phyloP scores from a whole-genome alignment of 2,113 vertebrate genomes.

The Marmota flaviventris region DNA sequence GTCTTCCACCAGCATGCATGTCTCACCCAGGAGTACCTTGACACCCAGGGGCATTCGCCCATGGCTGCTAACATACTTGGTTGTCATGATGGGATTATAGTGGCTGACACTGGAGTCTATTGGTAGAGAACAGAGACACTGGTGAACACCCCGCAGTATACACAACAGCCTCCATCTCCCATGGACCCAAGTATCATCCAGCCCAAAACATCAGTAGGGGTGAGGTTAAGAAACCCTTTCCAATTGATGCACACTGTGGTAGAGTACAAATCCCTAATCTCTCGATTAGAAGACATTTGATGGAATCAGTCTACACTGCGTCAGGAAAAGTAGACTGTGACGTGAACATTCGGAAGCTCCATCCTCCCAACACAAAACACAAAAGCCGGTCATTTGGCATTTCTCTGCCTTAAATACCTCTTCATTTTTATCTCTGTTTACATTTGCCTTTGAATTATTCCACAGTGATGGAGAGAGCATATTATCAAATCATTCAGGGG shows the following conservation, averaged over 20 bases:
- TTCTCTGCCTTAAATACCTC: conserved; percentile 1
- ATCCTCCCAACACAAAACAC: neutral
- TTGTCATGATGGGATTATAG: fast-evolving
- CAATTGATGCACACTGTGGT: no score
- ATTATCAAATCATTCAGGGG: neutral
- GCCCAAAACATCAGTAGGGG: fast-evolving
- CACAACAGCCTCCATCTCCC: fast-evolving
- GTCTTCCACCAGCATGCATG: neutral
- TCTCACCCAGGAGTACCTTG: neutral
- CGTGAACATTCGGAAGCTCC: neutral
- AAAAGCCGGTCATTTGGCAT: neutral
- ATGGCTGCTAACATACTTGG: neutral
- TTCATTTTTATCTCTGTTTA: conserved; percentile 48
- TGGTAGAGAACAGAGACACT: neutral
- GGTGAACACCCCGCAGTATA: no score
- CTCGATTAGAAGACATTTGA: neutral
- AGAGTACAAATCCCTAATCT: neutral
- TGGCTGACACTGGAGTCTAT: neutral
- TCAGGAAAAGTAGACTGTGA: neutral
- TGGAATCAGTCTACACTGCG: neutral
- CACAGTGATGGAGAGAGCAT: neutral
- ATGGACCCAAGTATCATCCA: no score
- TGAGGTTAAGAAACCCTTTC: neutral
- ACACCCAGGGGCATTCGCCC: neutral
- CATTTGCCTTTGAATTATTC: conserved; percentile 19